Evolutionary conservation across 92 coral and sea anemone genomes (phyloP).

Genomic region (Paragorgia papillata): DNA sequence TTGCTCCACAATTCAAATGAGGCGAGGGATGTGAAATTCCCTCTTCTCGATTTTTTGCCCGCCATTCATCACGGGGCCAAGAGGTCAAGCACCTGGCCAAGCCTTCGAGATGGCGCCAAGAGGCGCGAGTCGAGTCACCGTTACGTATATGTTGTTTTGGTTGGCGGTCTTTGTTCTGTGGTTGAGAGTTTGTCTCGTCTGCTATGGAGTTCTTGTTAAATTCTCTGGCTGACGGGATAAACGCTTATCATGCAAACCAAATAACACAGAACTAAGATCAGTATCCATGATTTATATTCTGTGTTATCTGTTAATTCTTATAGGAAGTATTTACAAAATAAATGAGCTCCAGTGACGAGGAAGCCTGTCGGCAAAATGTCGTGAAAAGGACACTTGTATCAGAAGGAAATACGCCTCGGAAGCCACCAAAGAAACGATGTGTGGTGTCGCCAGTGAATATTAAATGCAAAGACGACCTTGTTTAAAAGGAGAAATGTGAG

Average conservation of each 20-base stretch:
- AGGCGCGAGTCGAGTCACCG: too few relatives aligned
- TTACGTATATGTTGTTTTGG: not conserved
- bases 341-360: slow-evolving; percentile 1
- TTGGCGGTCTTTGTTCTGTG: too few relatives aligned
- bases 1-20: slow-evolving; percentile 16
- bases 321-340: not conserved
- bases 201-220: too few relatives aligned
- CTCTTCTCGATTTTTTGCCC: not conserved
- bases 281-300: too few relatives aligned
- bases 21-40: slow-evolving; percentile 6
- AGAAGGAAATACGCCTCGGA: slow-evolving; percentile 49
- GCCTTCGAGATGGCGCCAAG: too few relatives aligned
- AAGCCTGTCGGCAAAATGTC: not conserved
- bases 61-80: slow-evolving; percentile 1
- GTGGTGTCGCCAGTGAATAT: slow-evolving; percentile 1
- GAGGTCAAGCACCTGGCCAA: not conserved
- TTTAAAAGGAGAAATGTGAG: slow-evolving; percentile 18
- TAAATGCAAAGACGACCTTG: slow-evolving; percentile 21
- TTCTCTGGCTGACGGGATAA: too few relatives aligned
- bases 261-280: too few relatives aligned
- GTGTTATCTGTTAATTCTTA: not conserved
- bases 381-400: slow-evolving; percentile 39
- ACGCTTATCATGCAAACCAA: too few relatives aligned
- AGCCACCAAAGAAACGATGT: slow-evolving; percentile 37
- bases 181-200: too few relatives aligned